A percentile compares a stretch with the other conserved stretches of the same genome.
phyloP scores from a whole-genome alignment of 2,888 invertebrate genomes.

The Tenthredo livida region DNA sequence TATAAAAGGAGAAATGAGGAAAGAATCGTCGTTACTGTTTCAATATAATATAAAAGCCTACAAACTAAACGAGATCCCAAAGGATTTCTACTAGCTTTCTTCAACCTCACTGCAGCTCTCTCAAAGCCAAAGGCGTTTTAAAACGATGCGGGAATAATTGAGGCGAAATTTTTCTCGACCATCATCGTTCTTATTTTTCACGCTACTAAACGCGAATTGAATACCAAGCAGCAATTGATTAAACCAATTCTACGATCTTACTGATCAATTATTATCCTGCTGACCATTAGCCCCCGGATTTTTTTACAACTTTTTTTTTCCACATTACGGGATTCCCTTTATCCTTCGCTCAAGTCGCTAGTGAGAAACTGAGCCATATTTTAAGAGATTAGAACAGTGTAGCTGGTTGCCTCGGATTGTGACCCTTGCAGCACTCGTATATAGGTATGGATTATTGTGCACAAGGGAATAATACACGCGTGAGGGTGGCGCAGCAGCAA shows the following conservation, averaged over 20 bases:
- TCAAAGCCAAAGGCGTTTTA: not conserved
- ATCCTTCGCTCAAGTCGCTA: not conserved
- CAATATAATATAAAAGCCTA: conserved; percentile 2
- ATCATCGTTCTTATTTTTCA: not conserved
- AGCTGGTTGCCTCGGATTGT: not conserved
- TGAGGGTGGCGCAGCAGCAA: conserved; percentile 7
- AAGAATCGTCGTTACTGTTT: conserved; percentile 32
- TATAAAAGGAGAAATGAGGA: not conserved
- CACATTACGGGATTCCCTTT: not conserved
- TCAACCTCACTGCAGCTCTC: not conserved
- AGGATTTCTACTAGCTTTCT: conserved; percentile 1
- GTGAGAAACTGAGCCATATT: conserved; percentile 26
- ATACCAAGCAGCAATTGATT: conserved; percentile 28
- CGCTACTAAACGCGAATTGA: conserved; percentile 12
- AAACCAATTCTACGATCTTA: not conserved
- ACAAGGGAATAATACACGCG: conserved; percentile 45
- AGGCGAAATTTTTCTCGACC: not conserved
- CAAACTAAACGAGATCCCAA: conserved; percentile 31
- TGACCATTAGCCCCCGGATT: not conserved
- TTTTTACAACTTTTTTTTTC: not conserved
- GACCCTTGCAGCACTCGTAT: conserved; percentile 36
- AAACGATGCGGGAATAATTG: not conserved
- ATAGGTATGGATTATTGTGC: conserved; percentile 37
- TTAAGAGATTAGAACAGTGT: conserved; percentile 36
- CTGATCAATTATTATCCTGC: conserved; percentile 1